Evolutionary conservation across 2,797 vertebrate genomes (phyloP).

Genomic region (Falco novaeseelandiae): DNA sequence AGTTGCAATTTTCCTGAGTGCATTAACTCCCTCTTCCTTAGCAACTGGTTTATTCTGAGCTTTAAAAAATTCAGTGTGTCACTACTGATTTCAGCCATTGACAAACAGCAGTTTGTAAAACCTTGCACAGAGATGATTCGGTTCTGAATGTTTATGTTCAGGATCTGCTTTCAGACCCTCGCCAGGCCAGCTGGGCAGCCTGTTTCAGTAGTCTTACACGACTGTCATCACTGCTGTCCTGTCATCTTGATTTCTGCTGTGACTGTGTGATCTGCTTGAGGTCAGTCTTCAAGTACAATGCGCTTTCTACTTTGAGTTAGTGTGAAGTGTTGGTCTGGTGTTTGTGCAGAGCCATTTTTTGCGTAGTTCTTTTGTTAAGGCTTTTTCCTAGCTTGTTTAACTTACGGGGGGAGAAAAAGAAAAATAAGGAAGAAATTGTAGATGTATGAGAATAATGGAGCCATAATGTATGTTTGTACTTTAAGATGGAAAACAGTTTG

Average conservation of each 20-base stretch:
- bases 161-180: not conserved
- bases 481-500: not conserved
- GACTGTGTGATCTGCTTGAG: not conserved
- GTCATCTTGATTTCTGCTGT: not conserved
- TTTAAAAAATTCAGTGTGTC: not conserved
- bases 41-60: not conserved
- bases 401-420: not conserved
- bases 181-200: not conserved
- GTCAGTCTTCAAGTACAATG: not conserved
- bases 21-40: not conserved
- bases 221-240: not conserved
- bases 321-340: not conserved
- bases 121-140: accelerated
- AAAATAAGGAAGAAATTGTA: not conserved
- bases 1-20: not conserved
- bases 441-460: not conserved
- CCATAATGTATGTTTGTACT: not conserved
- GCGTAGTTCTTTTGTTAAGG: not conserved
- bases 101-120: not conserved
- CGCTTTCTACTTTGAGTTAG: not conserved
- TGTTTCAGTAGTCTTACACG: not conserved
- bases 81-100: not conserved
- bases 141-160: not conserved
- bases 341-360: not conserved
- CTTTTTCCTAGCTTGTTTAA: not conserved